A percentile compares a stretch with the other conserved stretches of the same genome.
Conservation (phyloP, 1,140 invertebrate species). For the Semibalanus balanoides region DNA sequence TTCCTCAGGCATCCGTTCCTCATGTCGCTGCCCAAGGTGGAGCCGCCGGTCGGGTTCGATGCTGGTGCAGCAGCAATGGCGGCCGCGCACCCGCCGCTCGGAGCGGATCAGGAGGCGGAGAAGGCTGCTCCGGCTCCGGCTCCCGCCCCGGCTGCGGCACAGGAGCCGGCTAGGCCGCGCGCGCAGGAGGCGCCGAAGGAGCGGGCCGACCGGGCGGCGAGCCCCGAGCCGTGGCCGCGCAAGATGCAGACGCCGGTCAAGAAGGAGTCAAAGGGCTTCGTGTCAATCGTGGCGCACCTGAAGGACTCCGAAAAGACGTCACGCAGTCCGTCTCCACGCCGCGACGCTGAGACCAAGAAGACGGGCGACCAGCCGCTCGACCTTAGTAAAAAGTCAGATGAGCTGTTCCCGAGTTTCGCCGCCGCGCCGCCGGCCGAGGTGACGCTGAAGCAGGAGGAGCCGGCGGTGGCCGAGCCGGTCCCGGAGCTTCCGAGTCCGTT, state of each 20-base stretch:
- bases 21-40: conserved; percentile 4
- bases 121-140: not conserved
- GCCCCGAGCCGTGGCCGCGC: not conserved
- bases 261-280: not conserved
- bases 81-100: conserved; percentile 8
- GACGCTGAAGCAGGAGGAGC: not conserved
- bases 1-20: not conserved
- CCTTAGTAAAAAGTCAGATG: not conserved
- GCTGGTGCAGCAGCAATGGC: conserved; percentile 6
- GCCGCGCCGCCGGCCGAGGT: too few species aligned
- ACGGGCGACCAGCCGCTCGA: not conserved
- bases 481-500: not conserved
- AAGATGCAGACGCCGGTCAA: not conserved
- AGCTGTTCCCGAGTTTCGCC: not conserved
- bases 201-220: conserved; percentile 6
- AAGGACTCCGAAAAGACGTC: not conserved
- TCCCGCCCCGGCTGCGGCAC: not conserved
- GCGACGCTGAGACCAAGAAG: not conserved
- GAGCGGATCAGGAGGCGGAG: conserved; percentile 7
- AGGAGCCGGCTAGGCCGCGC: not conserved
- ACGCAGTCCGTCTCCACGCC: not conserved
- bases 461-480: not conserved
- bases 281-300: not conserved
- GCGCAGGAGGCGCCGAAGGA: conserved; percentile 8
- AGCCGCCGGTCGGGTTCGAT: conserved; percentile 8